Evolutionary conservation across 2,888 invertebrate species (phyloP), one percentile per base, ranked within the genome.

Genomic region (Ptychoptera contaminata): DNA sequence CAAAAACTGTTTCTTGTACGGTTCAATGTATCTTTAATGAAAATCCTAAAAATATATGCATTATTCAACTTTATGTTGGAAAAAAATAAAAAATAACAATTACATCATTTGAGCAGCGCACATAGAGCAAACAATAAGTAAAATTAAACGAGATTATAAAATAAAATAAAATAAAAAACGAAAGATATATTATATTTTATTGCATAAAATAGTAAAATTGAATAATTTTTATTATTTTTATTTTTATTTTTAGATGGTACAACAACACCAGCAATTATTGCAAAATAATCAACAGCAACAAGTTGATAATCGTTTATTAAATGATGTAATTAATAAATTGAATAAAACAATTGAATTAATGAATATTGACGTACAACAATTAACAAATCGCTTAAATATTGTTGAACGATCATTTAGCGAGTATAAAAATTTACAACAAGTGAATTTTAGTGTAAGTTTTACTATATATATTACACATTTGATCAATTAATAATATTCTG

Each of bases 311-410:
- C 23, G 30, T 16, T 23, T 23, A 23, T 23, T 23, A 23, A 23
- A 23, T 23, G 23, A 23, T 23, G 23, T 23, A 23, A 23, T 23
- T 7, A 23, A 23, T 23, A 23, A 65, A 50, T 56, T 65, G 29
- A 58, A 62, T 40, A 49, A 42, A 16, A 58, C 59, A 2, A 56
- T 65, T 3, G 50, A 58, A n/a, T 55, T 55, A 8, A 65, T 65
- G 65, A 62, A 60, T 44, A 47, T 49, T 2, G 66, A 65, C 47
- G 51, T 64, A 43, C 52, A 52, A 16, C 49, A 55, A 11, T 54
- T 66, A 14, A 59, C 59, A 49, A 59, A 62, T 45, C 56, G 62
- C 3, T 55, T 66, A 10, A 53, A 49, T 39, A 40, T 50, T 39
- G 45, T 65, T 15, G 65, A 66, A 44, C 59, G 23, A 40, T 8